phyloP scores from a whole-genome alignment of 1,140 invertebrate species.

The Holcopasites calliopsidis region DNA sequence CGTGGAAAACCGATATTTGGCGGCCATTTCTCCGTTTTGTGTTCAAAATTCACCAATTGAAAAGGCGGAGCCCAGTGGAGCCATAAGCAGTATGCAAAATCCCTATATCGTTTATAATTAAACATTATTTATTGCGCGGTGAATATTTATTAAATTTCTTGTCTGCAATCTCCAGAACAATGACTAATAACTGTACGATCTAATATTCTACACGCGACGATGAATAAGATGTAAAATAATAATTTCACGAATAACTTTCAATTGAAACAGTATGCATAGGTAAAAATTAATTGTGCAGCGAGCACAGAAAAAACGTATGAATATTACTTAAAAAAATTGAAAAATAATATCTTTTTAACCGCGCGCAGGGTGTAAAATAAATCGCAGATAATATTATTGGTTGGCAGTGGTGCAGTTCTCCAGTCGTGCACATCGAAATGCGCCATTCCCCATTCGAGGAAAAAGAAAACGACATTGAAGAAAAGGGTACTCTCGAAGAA shows the following conservation, averaged over 20 bases:
- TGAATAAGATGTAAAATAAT: too few relatives aligned
- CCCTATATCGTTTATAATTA: neutral
- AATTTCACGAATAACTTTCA: too few relatives aligned
- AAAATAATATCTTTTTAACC: neutral
- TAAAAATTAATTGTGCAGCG: neutral
- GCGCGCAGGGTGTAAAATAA: too few relatives aligned
- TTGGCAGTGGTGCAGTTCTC: slow-evolving; percentile 3
- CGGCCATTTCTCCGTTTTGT: slow-evolving; percentile 44
- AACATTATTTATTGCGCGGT: too few relatives aligned
- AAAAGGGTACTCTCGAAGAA: slow-evolving; percentile 33
- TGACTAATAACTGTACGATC: too few relatives aligned
- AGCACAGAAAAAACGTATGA: neutral
- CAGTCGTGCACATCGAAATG: slow-evolving; percentile 20
- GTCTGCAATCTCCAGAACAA: too few relatives aligned
- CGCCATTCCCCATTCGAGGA: slow-evolving; percentile 34
- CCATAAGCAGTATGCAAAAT: neutral
- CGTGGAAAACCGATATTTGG: slow-evolving; percentile 21
- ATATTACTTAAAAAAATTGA: too few relatives aligned
- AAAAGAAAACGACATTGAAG: slow-evolving; percentile 49
- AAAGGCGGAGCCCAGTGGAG: too few relatives aligned
- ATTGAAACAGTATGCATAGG: too few relatives aligned
- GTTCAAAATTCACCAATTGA: slow-evolving; percentile 37
- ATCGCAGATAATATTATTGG: neutral
- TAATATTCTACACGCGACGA: too few relatives aligned
- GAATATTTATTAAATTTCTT: neutral